Evolutionary conservation across 2,797 vertebrate species (phyloP), one percentile per base, ranked within the genome.

Genomic region (Macrochelys suwanniensis): DNA sequence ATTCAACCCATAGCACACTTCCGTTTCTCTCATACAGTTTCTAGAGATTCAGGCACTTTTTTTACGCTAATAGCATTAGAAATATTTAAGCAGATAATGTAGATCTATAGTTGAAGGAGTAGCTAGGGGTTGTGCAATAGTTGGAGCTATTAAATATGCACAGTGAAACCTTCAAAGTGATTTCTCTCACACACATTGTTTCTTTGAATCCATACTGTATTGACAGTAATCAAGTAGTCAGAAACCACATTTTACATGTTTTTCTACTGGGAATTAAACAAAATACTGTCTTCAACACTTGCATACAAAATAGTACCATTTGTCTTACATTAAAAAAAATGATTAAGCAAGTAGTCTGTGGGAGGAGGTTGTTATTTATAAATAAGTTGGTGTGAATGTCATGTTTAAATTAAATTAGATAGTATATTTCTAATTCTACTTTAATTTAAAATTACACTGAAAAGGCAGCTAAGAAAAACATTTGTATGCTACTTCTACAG

Each of bases 391-490:
- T 4, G 86, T 65, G 79, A n/a, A 65, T n/a, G 33, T 65, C 61
- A n/a, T 16, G 15, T n/a, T 65, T 65, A 33, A 33, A 65, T 61
- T n/a, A 17, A 65, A 16, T 33, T 65, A n/a, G 59, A 17, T n/a
- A 65, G 61, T 65, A n/a, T 65, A n/a, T n/a, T 65, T 65, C 15
- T 65, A 65, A 17, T 65, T 13, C 16, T 65, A 11, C 57, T 88
- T 92, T 95, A 87, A 59, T 93, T 92, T 95, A 83, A 94, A 85
- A 94, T 65, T 76, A 94, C 85, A 95, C 11, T 86, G 90, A 61
- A 86, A 50, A n/a, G 33, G 19, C 61, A n/a, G 33, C 33, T 50
- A 79, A 85, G 92, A 8, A 68, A 92, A 47, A 56, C 0, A 1
- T 9, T 85, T 1, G 8, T 51, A 31, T 7, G 88, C 71, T 45